Base-by-base conservation (phyloP, 2,888 invertebrate species). In the Lordiphosa andalusiaca region DNA sequence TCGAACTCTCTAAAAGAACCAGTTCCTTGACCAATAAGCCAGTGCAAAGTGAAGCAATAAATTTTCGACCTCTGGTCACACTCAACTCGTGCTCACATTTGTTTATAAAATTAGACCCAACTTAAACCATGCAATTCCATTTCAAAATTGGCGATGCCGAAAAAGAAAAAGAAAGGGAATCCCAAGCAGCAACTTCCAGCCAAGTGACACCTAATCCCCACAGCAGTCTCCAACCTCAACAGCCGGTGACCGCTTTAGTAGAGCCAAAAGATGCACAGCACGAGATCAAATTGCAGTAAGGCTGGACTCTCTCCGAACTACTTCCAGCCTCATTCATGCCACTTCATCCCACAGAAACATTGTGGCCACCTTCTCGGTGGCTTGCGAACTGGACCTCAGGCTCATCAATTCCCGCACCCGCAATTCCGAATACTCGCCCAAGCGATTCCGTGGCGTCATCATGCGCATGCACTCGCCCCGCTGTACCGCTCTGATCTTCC, bases 351-450 rank as follows among this genome's bases (percentile, higher is more conserved):
- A 5, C 53, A 95, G 95, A 85, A 96, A 95, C 86, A 95, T 95
- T 85, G 95, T 96, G 1, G 93, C 95, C 21, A 95, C 95, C 5
- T 94, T 95, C 0, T 93, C 93, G 78, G 90, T 96, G 63, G 93
- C 93, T 13, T 94, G 94, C 86, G 92, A 93, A 84, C 88, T 96
- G 55, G 92, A 94, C 83, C 90, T 96, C 35, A 91, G 93, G 76
- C 92, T 92, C 59, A 95, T 96, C 55, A 95, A 95, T 86, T 93
- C 93, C 63, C 92, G 94, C 50, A 95, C 95, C 3, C 91, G 96
- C 67, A 95, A 94, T 88, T 94, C 95, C 0, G 96, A 96, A 88
- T 96, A 95, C 77, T 95, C 95, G 84, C 96, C 96, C 6, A 92
- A 93, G 5, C 91, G 95, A 70, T 96, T 96, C 86, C 94, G 94